Percentiles rank a stretch among this genome's conserved stretches.
Conservation (phyloP, 2,888 invertebrate genomes). For the Latheticus oryzae region DNA sequence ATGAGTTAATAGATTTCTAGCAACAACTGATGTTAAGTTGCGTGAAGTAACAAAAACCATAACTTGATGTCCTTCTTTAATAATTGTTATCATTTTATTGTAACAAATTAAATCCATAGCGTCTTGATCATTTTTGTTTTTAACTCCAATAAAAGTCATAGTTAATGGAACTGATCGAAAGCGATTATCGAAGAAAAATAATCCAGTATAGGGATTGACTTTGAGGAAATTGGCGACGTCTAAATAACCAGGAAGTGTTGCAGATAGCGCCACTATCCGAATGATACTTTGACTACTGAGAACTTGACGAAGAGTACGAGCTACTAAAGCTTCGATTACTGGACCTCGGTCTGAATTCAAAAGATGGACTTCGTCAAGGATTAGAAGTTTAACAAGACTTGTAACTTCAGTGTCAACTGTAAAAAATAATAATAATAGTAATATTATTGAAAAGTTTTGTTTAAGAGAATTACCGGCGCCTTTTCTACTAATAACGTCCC, state of each 20-base stretch:
- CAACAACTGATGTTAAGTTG: conserved; percentile 93
- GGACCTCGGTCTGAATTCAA: conserved; percentile 97
- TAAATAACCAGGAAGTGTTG: conserved; percentile 96
- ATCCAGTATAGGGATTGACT: conserved; percentile 90
- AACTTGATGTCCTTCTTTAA: conserved; percentile 89
- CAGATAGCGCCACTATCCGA: conserved; percentile 95
- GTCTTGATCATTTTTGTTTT: conserved; percentile 66
- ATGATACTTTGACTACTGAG: conserved; percentile 95
- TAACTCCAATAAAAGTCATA: conserved; percentile 81
- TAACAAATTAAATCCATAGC: conserved; percentile 95
- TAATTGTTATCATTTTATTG: conserved; percentile 87
- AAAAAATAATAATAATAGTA: conserved; percentile 49
- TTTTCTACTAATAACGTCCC: conserved; percentile 99
- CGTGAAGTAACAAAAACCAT: conserved; percentile 99
- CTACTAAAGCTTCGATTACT: conserved; percentile 96
- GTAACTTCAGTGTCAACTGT: conserved; percentile 88
- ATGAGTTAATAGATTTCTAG: conserved; percentile 83
- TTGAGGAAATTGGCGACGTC: conserved; percentile 95
- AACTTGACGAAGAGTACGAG: conserved; percentile 92
- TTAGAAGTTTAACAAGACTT: conserved; percentile 90
- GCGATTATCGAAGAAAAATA: conserved; percentile 94
- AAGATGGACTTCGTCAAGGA: conserved; percentile 97
- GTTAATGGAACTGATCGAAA: conserved; percentile 96
- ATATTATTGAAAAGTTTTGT: not conserved
- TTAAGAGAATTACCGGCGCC: conserved; percentile 78